Base-by-base conservation (phyloP, 64 coral and sea anemone species). In the Anthopleura sola region DNA sequence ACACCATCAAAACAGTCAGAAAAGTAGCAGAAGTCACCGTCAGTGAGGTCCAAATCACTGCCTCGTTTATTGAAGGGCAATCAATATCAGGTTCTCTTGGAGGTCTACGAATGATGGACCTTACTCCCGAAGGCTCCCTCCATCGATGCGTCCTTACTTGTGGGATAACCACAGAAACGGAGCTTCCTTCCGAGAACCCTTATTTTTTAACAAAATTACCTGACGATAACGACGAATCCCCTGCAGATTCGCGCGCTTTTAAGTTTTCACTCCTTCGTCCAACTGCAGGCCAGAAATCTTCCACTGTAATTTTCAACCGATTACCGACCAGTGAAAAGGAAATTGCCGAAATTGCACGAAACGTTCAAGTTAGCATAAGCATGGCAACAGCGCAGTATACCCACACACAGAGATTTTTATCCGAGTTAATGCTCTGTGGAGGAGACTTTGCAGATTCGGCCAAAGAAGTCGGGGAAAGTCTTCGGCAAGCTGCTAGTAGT, bases 11-110 rank as follows among this genome's bases (percentile, higher is more conserved):
- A 36, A 51, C 86, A 12, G 88, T 86, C 12, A 89, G 97, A 26
- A 99, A 95, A 85, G 97, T 99, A n/a, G 97, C 97, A 38, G 97
- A 99, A 47, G 93, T 95, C 46, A 84, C 62, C 46, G 87, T 99
- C 44, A 92, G 90, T 28, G 87, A 95, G 51, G 71, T 99, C 68
- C 88, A 82, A 78, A 88, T 92, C 1, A 93, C 87, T 39, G 92
- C 90, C 23, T 90, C 97, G 46, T 82, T 99, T 5, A 90, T 83
- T 20, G 97, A 99, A 79, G 85, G 82, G 76, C 97, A 92, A 5
- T 81, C 76, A 26, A 85, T 95, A 49, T 93, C 94, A 49, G 97
- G 97, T 19, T 94, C 93, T 87, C 85, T 99, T 0, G 97, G 97
- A 68, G 97, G 97, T 31, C 54, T 99, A 38, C 80, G 87, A 85